A percentile compares a stretch with the other conserved stretches of the same genome.
phyloP scores from a whole-genome alignment of 2,797 vertebrate species.

The Pangasius mekongensis region DNA sequence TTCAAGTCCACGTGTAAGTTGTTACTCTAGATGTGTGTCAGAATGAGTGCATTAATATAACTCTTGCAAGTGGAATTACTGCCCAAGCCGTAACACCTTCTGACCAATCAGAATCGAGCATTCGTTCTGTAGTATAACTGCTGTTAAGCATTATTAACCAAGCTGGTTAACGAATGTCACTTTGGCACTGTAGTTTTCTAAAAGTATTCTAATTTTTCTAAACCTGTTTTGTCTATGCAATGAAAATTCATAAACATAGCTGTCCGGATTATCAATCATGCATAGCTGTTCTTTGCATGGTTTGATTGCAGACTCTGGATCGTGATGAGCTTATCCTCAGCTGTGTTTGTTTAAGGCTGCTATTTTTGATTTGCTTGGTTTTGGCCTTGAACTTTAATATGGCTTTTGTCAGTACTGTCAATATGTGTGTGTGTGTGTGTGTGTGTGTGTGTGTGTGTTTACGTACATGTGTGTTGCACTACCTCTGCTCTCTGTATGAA shows the following conservation, averaged over 20 bases:
- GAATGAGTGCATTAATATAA: no score
- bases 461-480: background rate
- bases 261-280: background rate
- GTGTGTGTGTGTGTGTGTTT: constrained; percentile 1
- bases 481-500: constrained; percentile 14
- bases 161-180: no score
- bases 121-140: background rate
- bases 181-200: no score
- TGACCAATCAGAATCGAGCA: background rate
- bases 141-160: no score
- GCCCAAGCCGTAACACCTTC: background rate
- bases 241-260: background rate
- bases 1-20: no score
- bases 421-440: background rate
- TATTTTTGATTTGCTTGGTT: constrained; percentile 4
- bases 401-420: constrained; percentile 27
- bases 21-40: no score
- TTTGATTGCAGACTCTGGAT: constrained; percentile 1
- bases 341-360: background rate
- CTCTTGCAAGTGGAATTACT: background rate
- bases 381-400: constrained; percentile 1
- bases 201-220: no score
- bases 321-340: background rate
- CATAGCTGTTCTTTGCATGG: background rate
- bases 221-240: background rate